phyloP scores from a whole-genome alignment of 92 coral and sea anemone species.

The Zoanthus sansibaricus region DNA sequence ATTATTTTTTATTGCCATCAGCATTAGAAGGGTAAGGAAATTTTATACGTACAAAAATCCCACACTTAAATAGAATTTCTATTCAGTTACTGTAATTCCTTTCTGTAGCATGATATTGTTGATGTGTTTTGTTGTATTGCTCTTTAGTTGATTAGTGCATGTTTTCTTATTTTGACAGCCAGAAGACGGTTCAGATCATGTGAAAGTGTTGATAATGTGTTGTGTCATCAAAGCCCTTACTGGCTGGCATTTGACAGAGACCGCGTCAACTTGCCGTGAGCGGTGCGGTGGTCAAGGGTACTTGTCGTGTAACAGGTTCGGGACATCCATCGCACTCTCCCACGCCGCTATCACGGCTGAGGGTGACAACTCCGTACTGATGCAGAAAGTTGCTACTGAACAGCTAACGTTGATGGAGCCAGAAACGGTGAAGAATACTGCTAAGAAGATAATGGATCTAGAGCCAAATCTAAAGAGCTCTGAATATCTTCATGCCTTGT shows the following conservation, averaged over 20 bases:
- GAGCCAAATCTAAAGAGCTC: constrained; percentile 58
- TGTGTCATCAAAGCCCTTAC: constrained; percentile 93
- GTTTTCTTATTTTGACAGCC: constrained; percentile 30
- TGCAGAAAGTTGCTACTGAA: constrained; percentile 94
- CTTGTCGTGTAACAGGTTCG: constrained; percentile 83
- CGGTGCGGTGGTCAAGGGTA: constrained; percentile 95
- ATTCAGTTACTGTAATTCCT: neutral
- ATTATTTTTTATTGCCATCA: too few relatives aligned
- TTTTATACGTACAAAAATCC: too few relatives aligned
- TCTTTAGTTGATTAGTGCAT: neutral
- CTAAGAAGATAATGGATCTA: neutral
- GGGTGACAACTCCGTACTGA: constrained; percentile 91
- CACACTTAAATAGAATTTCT: too few relatives aligned
- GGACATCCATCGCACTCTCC: constrained; percentile 69
- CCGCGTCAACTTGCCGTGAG: constrained; percentile 85
- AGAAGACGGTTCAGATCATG: constrained; percentile 91
- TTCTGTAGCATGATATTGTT: neutral
- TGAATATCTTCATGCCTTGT: constrained; percentile 69
- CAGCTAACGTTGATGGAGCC: constrained; percentile 78
- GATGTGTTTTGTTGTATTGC: neutral
- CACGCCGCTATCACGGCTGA: constrained; percentile 96
- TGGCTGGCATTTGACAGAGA: constrained; percentile 86
- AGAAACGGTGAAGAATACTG: constrained; percentile 31
- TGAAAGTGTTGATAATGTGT: constrained; percentile 84
- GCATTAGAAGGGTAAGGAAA: too few relatives aligned